A percentile compares a stretch with the other conserved stretches of the same genome.
Evolutionary conservation across 2,113 vertebrate genomes (phyloP).

Genomic region (Aplodontia rufa): DNA sequence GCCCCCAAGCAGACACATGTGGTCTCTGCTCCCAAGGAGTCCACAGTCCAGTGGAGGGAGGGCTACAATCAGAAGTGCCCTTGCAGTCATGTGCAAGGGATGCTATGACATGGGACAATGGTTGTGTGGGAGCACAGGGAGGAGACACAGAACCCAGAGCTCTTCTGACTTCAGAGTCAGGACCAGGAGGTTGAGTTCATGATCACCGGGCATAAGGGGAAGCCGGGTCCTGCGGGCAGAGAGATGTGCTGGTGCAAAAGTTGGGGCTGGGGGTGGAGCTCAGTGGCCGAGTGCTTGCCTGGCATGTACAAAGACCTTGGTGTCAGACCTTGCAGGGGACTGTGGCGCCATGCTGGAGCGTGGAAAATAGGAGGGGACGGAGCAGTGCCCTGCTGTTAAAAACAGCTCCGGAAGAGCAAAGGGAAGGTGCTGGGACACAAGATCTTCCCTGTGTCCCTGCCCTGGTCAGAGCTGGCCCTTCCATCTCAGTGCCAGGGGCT

Average conservation of each 20-base stretch:
- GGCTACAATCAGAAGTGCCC: too few relatives aligned
- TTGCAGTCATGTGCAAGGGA: too few relatives aligned
- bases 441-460: background rate
- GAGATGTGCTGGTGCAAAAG: too few relatives aligned
- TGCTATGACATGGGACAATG: background rate
- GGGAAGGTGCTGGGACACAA: rapidly evolving
- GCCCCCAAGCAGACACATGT: background rate
- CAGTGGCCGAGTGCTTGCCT: too few relatives aligned
- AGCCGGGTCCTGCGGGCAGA: background rate
- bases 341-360: background rate
- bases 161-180: background rate
- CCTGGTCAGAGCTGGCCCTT: background rate
- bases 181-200: background rate
- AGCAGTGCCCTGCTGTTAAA: background rate
- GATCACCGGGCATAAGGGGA: background rate
- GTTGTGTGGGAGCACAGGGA: background rate
- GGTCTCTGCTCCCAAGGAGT: background rate
- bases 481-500: background rate
- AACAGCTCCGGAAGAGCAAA: rapidly evolving
- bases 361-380: too few relatives aligned
- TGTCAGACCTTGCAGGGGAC: too few relatives aligned
- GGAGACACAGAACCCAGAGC: background rate
- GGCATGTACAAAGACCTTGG: too few relatives aligned
- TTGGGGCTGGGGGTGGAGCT: too few relatives aligned
- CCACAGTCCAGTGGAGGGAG: background rate